These are phyloP conservation scores for Meta bourneti DNA, from an alignment of 2,888 invertebrate genomes.

Conservation along the genomic window DNA sequence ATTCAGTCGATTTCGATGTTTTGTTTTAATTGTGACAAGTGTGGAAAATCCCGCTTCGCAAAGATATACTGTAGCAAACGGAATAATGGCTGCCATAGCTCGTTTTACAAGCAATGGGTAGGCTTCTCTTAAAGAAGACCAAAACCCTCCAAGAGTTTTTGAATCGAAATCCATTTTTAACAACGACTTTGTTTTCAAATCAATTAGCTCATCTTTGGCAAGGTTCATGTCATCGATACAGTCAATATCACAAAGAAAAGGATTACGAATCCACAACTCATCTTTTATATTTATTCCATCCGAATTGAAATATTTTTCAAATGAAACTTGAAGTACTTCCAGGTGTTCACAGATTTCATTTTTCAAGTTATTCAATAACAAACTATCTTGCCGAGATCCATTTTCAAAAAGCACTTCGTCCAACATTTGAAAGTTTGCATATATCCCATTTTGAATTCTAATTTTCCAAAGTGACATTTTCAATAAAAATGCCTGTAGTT, in stretches of 20 bases:
- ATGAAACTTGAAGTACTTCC: too few relatives aligned
- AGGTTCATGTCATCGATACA: conserved; percentile 59
- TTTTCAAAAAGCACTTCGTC: conserved; percentile 63
- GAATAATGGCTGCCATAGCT: conserved; percentile 59
- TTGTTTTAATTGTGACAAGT: conserved; percentile 55
- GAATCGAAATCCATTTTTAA: conserved; percentile 37
- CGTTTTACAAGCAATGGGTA: conserved; percentile 61
- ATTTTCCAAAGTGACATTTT: conserved; percentile 58
- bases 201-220: conserved; percentile 54
- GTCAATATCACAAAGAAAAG: conserved; percentile 59
- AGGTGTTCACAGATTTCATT: too few relatives aligned
- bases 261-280: conserved; percentile 64
- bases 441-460: conserved; percentile 62
- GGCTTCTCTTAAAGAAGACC: conserved; percentile 49
- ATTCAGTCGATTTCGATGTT: conserved; percentile 59
- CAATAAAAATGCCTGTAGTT: conserved; percentile 60
- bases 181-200: conserved; percentile 56
- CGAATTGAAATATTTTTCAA: conserved; percentile 25
- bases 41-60: conserved; percentile 58
- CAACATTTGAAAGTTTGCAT: conserved; percentile 64
- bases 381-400: conserved; percentile 53
- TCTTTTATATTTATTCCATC: conserved; percentile 64
- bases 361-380: not conserved
- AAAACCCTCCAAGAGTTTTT: too few relatives aligned
- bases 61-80: conserved; percentile 59